Conservation (phyloP, 1,140 invertebrate genomes). For the Hycleus phaleratus region DNA sequence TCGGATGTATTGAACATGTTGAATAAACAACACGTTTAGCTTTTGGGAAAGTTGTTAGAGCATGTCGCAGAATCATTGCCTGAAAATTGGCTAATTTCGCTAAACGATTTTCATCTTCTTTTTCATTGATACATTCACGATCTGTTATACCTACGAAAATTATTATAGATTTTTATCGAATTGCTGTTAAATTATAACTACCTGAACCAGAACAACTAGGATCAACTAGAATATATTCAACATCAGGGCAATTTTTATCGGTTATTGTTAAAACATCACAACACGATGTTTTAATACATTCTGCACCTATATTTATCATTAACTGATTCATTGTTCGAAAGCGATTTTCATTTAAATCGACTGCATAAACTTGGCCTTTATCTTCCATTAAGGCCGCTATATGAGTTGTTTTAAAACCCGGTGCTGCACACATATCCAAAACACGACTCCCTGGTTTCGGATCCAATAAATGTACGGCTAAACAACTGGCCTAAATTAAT, state of each 20-base stretch:
- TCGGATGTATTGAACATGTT: slow-evolving; percentile 81
- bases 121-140: slow-evolving; percentile 40
- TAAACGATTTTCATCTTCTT: slow-evolving; percentile 47
- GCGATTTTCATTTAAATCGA: slow-evolving; percentile 66
- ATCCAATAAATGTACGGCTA: slow-evolving; percentile 68
- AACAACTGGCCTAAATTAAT: slow-evolving; percentile 71
- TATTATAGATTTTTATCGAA: no score
- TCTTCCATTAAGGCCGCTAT: slow-evolving; percentile 77
- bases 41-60: slow-evolving; percentile 72
- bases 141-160: slow-evolving; percentile 33
- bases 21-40: slow-evolving; percentile 87
- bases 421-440: slow-evolving; percentile 91
- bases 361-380: slow-evolving; percentile 70
- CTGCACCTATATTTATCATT: slow-evolving; percentile 52
- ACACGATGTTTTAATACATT: slow-evolving; percentile 57
- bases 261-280: slow-evolving; percentile 65
- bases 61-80: slow-evolving; percentile 75
- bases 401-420: slow-evolving; percentile 93
- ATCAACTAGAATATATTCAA: slow-evolving; percentile 89
- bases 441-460: slow-evolving; percentile 61
- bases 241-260: slow-evolving; percentile 53
- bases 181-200: slow-evolving; percentile 34
- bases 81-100: slow-evolving; percentile 73
- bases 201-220: slow-evolving; percentile 94
- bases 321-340: slow-evolving; percentile 58